Conservation (phyloP, 2,888 invertebrate genomes). For the Ypsolopha sequella region DNA sequence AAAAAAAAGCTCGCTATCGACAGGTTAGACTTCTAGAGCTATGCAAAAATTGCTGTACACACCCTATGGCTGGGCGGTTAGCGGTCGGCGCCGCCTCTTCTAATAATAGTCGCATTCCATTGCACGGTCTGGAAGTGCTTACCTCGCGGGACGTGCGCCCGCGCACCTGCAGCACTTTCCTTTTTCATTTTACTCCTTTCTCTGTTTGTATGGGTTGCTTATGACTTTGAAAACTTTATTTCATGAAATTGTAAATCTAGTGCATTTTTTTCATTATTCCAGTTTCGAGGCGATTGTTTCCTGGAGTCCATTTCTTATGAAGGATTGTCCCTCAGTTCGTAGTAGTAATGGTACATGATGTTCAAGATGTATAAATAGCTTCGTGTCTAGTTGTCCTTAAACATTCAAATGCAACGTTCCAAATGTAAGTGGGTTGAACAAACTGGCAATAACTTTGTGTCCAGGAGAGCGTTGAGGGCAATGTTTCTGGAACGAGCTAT, state of each 20-base stretch:
- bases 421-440: neutral
- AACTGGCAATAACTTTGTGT: neutral
- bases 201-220: conserved; percentile 14
- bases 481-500: conserved; percentile 19
- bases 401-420: too few relatives aligned
- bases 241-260: too few relatives aligned
- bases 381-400: too few relatives aligned
- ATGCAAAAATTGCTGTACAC: conserved; percentile 8
- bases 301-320: too few relatives aligned
- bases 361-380: too few relatives aligned
- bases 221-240: neutral
- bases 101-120: conserved; percentile 64
- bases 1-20: neutral
- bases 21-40: conserved; percentile 1
- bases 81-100: conserved; percentile 51
- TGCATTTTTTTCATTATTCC: too few relatives aligned
- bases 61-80: conserved; percentile 36
- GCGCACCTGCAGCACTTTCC: conserved; percentile 59
- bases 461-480: conserved; percentile 2
- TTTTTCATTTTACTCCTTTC: conserved; percentile 51
- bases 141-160: conserved; percentile 17
- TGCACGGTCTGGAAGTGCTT: conserved; percentile 32
- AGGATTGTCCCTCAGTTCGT: too few relatives aligned
- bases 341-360: too few relatives aligned
- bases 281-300: too few relatives aligned